Evolutionary conservation across 1,140 invertebrate species (phyloP).

Genomic region (Pollicipes pollicipes): DNA sequence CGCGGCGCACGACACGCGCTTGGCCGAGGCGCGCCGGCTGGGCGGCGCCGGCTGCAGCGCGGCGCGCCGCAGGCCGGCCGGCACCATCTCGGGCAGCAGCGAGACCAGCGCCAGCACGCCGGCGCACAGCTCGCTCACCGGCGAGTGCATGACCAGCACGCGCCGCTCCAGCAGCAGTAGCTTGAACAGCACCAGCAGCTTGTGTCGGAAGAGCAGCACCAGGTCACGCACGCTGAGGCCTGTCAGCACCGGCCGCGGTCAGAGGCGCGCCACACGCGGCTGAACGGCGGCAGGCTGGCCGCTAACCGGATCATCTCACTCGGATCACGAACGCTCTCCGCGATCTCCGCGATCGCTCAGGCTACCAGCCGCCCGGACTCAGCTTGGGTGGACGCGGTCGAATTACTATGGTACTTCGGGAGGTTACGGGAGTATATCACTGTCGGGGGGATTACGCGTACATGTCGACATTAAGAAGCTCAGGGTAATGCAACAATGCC

Average conservation of each 20-base stretch:
- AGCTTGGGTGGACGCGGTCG: no score
- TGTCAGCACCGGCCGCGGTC: constrained; percentile 31
- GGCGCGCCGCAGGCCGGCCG: background rate
- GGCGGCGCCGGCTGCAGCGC: background rate
- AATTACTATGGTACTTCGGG: no score
- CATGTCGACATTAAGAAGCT: no score
- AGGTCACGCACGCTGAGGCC: constrained; percentile 62
- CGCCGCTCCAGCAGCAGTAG: constrained; percentile 72
- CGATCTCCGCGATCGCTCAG: no score
- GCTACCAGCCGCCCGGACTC: no score
- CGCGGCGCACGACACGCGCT: no score
- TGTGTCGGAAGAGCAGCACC: constrained; percentile 72
- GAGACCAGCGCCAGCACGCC: background rate
- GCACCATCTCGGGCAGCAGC: background rate
- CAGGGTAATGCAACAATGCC: no score
- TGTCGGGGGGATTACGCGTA: no score
- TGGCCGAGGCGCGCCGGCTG: background rate
- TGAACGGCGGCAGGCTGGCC: background rate
- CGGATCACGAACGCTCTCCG: no score
- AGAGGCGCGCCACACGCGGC: background rate
- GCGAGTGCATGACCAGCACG: constrained; percentile 81
- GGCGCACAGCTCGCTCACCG: constrained; percentile 42
- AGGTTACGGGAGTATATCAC: no score
- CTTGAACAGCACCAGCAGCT: constrained; percentile 84
- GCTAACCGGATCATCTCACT: no score